These are phyloP conservation scores for Clarias batrachus DNA, from an alignment of 2,113 vertebrate species.

Conservation along the genomic window DNA sequence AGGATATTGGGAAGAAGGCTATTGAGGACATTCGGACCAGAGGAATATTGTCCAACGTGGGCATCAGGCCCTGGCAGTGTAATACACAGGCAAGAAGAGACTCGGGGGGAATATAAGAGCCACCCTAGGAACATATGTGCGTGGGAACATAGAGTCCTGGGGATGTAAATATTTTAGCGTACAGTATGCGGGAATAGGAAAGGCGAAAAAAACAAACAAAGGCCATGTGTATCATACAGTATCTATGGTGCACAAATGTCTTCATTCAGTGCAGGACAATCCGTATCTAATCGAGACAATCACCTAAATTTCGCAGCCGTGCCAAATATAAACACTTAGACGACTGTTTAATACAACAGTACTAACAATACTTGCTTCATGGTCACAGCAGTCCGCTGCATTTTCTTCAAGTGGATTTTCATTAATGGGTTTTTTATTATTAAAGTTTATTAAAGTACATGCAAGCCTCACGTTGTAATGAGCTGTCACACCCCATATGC, in stretches of 20 bases:
- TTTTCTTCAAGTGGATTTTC: not conserved
- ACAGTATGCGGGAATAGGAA: not conserved
- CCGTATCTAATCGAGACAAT: not conserved
- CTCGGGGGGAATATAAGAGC: not conserved
- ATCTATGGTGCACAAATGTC: not conserved
- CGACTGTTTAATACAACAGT: not conserved
- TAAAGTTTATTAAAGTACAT: constrained; percentile 6
- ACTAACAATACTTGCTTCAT: not conserved
- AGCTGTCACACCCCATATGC: not conserved
- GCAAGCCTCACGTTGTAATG: not conserved
- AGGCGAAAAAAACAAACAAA: not conserved
- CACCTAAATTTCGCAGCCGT: not conserved
- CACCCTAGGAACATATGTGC: not conserved
- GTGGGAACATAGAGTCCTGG: not conserved
- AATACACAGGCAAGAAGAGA: not conserved
- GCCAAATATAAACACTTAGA: not conserved
- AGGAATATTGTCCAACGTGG: too few species aligned
- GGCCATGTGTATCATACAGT: too few species aligned
- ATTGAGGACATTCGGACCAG: not conserved
- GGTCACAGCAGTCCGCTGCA: not conserved
- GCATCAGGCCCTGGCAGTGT: not conserved
- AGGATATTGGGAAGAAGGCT: not conserved
- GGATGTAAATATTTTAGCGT: not conserved
- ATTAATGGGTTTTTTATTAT: constrained; percentile 22
- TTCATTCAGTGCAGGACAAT: not conserved